phyloP scores from a whole-genome alignment of 2,113 vertebrate genomes.

The Pachycephala philippinensis region DNA sequence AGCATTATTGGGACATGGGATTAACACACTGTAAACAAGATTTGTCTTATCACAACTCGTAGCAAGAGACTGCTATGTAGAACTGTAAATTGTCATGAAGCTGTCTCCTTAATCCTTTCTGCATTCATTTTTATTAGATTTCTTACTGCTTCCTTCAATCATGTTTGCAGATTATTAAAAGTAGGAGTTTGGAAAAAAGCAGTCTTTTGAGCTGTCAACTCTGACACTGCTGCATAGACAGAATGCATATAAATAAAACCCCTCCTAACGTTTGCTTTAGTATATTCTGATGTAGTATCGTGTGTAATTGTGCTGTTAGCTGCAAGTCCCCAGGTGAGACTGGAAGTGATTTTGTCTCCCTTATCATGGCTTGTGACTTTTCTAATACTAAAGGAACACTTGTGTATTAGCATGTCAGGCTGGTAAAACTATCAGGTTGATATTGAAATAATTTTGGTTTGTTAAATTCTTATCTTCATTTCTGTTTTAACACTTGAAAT shows the following conservation, averaged over 20 bases:
- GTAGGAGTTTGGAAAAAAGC: slow-evolving; percentile 29
- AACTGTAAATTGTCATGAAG: slow-evolving; percentile 24
- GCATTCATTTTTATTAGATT: slow-evolving; percentile 50
- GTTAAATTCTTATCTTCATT: slow-evolving; percentile 3
- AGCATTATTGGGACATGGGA: neutral
- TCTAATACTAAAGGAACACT: neutral
- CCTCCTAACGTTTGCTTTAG: neutral
- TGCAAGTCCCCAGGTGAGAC: neutral
- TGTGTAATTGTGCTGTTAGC: slow-evolving; percentile 35
- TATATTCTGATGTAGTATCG: neutral
- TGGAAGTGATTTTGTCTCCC: slow-evolving; percentile 45
- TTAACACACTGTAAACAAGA: slow-evolving; percentile 55
- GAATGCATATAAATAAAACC: neutral
- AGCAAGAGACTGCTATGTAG: slow-evolving; percentile 1
- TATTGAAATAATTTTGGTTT: slow-evolving; percentile 23
- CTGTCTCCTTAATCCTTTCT: slow-evolving; percentile 40
- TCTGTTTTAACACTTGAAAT: neutral
- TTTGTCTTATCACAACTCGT: slow-evolving; percentile 25
- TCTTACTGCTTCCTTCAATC: slow-evolving; percentile 50
- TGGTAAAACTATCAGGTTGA: neutral
- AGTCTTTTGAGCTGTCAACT: slow-evolving; percentile 32
- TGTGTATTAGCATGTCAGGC: neutral
- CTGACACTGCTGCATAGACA: neutral
- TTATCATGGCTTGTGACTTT: neutral
- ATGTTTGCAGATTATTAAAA: slow-evolving; percentile 46